These are phyloP conservation scores for Pedicia rivosa DNA, from an alignment of 2,888 invertebrate genomes.

Conservation along the genomic window DNA sequence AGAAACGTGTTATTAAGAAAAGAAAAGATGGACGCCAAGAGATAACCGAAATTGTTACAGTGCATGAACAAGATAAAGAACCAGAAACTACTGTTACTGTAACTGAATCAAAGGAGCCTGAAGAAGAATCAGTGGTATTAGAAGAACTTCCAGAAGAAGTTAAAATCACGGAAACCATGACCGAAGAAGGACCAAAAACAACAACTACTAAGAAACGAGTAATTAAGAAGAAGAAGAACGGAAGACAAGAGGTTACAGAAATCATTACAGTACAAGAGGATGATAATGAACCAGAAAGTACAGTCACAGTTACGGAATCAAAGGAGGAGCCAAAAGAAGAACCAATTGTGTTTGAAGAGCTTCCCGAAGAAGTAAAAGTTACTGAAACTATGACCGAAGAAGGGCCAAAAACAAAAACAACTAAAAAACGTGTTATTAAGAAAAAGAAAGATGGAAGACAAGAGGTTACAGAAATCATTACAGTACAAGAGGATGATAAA, in stretches of 20 bases:
- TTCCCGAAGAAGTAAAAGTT: constrained; percentile 18
- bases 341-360: constrained; percentile 13
- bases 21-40: constrained; percentile 24
- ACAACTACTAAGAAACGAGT: constrained; percentile 20
- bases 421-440: constrained; percentile 22
- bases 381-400: constrained; percentile 16
- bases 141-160: constrained; percentile 16
- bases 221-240: constrained; percentile 23
- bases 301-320: constrained; percentile 19
- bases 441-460: constrained; percentile 24
- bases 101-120: constrained; percentile 20
- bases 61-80: constrained; percentile 26
- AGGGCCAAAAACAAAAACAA: constrained; percentile 16
- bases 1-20: constrained; percentile 23
- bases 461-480: constrained; percentile 28
- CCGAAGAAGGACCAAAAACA: constrained; percentile 21
- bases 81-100: constrained; percentile 17
- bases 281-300: constrained; percentile 25
- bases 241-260: constrained; percentile 27
- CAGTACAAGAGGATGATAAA: constrained; percentile 26
- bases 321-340: constrained; percentile 12
- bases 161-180: constrained; percentile 27
- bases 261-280: constrained; percentile 28
- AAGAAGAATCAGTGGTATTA: constrained; percentile 19
- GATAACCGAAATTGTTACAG: constrained; percentile 26